Conservation (phyloP, 2,797 vertebrate species). For the Dendrocincla tyrannina region DNA sequence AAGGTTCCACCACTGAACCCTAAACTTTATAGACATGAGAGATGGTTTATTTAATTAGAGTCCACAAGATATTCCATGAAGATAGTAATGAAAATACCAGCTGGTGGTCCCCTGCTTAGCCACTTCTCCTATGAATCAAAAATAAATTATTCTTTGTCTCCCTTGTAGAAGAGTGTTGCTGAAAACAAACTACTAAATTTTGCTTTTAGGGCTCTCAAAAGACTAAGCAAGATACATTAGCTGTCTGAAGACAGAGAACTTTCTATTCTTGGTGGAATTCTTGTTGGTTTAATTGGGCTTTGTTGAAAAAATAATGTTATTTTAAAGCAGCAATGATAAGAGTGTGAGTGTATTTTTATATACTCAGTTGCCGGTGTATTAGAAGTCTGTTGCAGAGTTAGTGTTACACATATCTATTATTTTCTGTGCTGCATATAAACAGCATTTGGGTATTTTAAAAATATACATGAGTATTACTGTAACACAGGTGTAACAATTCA, state of each 20-base stretch:
- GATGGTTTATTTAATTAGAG: background rate
- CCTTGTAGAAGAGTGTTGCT: background rate
- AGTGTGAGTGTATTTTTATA: conserved; percentile 13
- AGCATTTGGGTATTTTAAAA: background rate
- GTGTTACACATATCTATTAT: background rate
- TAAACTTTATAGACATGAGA: background rate
- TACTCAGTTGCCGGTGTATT: background rate
- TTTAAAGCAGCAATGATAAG: conserved; percentile 19
- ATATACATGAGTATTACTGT: background rate
- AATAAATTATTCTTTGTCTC: conserved; percentile 23
- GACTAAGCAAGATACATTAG: conserved; percentile 20
- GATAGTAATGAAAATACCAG: background rate
- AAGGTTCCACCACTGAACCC: background rate
- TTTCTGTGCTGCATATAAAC: background rate
- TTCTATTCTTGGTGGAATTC: conserved; percentile 45
- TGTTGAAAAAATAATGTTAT: conserved; percentile 38
- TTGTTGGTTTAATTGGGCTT: conserved; percentile 52
- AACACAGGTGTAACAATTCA: background rate
- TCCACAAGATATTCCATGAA: background rate
- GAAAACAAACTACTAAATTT: conserved; percentile 60
- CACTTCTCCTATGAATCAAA: conserved; percentile 28
- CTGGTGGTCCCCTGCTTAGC: background rate
- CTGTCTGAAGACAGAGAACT: conserved; percentile 42
- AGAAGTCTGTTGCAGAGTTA: background rate
- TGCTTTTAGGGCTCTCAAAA: conserved; percentile 47